Evolutionary conservation across 2,113 vertebrate genomes (phyloP).

Genomic region (Chrysemys picta): DNA sequence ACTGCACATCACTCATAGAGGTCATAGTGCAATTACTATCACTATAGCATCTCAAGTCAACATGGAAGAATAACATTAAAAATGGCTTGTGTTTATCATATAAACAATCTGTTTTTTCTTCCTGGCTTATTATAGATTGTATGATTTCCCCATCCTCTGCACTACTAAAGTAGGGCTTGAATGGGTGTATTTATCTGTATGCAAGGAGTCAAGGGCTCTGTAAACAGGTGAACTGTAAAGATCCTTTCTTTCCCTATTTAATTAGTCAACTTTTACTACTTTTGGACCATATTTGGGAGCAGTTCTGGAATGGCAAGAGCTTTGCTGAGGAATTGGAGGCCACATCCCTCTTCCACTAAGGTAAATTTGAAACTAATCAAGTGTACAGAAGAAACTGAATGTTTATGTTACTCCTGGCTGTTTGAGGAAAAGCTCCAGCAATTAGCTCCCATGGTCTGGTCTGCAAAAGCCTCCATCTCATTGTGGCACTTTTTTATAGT

Average conservation of each 20-base stretch:
- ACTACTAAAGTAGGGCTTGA: background rate
- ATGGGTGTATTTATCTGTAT: background rate
- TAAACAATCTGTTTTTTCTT: conserved; percentile 12
- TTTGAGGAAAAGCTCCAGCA: background rate
- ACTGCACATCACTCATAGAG: conserved; percentile 89
- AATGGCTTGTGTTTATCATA: conserved; percentile 71
- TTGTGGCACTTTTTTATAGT: background rate
- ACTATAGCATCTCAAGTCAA: conserved; percentile 26
- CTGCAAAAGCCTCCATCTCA: background rate
- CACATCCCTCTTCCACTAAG: background rate
- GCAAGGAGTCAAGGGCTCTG: background rate
- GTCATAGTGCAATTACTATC: conserved; percentile 85
- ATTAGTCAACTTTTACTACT: background rate
- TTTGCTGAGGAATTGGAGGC: conserved; percentile 34
- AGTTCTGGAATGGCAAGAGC: conserved; percentile 50
- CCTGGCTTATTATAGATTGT: background rate
- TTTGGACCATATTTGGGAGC: conserved; percentile 15
- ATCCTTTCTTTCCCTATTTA: background rate
- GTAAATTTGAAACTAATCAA: background rate
- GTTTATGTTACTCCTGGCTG: background rate
- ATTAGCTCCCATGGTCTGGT: background rate
- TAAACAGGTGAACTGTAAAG: background rate
- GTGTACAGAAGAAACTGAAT: background rate
- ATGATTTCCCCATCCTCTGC: background rate
- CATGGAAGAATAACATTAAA: conserved; percentile 37